Conservation (phyloP, 2,113 vertebrate species). For the Takifugu flavidus region DNA sequence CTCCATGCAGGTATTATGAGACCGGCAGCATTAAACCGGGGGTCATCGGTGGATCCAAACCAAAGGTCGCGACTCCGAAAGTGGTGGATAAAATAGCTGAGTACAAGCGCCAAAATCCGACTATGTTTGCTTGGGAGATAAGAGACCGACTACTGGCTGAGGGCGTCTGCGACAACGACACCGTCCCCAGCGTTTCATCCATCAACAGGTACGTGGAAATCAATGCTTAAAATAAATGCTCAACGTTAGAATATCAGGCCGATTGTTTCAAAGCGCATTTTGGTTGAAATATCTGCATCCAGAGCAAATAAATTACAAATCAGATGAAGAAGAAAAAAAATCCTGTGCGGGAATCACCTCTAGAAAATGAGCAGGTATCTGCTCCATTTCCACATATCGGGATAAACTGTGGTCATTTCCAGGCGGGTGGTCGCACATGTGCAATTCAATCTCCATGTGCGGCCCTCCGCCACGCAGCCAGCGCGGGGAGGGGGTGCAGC, state of each 20-base stretch:
- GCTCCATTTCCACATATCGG: slow-evolving; percentile 6
- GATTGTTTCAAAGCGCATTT: no score
- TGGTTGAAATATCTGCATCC: no score
- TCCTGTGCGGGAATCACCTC: neutral
- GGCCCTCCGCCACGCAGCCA: slow-evolving; percentile 81
- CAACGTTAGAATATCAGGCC: no score
- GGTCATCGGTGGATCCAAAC: slow-evolving; percentile 97
- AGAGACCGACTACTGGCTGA: slow-evolving; percentile 93
- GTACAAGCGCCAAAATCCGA: slow-evolving; percentile 96
- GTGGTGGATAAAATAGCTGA: slow-evolving; percentile 99
- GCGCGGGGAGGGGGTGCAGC: slow-evolving; percentile 73
- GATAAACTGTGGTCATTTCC: slow-evolving; percentile 24
- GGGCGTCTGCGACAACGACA: slow-evolving; percentile 96
- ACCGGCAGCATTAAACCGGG: slow-evolving; percentile 99
- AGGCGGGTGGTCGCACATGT: slow-evolving; percentile 81
- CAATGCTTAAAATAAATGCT: neutral
- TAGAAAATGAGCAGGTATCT: slow-evolving; percentile 8
- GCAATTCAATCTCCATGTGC: slow-evolving; percentile 81
- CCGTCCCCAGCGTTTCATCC: slow-evolving; percentile 94
- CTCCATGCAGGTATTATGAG: slow-evolving; percentile 91
- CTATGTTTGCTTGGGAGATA: slow-evolving; percentile 99
- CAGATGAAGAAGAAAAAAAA: no score
- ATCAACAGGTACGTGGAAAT: slow-evolving; percentile 89
- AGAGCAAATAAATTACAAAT: neutral
- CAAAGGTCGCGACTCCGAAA: slow-evolving; percentile 97